Percentiles rank a stretch among this genome's conserved stretches.
These are phyloP conservation scores for Rhadina sibilatrix DNA, from an alignment of 2,113 vertebrate genomes.

Conservation along the genomic window DNA sequence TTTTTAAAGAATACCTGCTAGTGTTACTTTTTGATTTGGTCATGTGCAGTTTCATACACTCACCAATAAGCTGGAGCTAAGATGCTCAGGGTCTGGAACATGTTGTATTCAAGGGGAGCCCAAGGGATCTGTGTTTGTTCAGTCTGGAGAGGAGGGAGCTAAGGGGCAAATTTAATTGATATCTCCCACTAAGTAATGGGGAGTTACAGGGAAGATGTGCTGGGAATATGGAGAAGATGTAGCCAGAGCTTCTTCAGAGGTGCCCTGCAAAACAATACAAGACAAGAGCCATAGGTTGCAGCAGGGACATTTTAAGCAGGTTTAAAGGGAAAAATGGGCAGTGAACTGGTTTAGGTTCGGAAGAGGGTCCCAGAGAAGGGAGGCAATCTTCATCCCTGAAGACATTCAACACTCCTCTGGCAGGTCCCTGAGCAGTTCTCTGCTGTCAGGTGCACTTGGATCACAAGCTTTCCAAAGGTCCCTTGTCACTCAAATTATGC, in stretches of 20 bases:
- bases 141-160: background rate
- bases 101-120: background rate
- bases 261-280: background rate
- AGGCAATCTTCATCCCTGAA: background rate
- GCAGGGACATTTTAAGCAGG: background rate
- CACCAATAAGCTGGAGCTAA: background rate
- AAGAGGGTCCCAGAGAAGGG: background rate
- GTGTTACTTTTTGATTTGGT: background rate
- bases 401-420: background rate
- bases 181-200: background rate
- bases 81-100: background rate
- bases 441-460: background rate
- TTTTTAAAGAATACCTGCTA: background rate
- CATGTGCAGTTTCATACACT: background rate
- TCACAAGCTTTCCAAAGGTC: background rate
- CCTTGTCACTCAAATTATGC: background rate
- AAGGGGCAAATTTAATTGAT: background rate
- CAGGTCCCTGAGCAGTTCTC: background rate
- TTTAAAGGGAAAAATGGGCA: background rate
- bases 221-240: background rate
- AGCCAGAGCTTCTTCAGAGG: background rate
- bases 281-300: accelerated
- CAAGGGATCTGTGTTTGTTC: background rate
- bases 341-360: background rate
- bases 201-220: background rate